Conservation (phyloP, 2,113 vertebrate species). For the Anas platyrhynchos region DNA sequence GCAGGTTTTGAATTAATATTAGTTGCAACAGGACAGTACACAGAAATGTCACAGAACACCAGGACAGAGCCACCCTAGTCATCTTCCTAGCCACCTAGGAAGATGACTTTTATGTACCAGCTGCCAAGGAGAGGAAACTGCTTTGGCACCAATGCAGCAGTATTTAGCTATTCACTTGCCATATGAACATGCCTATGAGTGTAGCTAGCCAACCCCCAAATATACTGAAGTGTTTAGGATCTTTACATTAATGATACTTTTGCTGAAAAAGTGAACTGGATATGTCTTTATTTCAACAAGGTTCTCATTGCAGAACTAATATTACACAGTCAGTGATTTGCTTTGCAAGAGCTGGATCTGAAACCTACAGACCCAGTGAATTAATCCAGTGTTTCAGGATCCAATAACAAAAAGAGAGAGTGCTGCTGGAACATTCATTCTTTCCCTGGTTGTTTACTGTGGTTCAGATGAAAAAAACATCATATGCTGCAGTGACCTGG, state of each 20-base stretch:
- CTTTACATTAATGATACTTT: background rate
- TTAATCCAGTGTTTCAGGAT: background rate
- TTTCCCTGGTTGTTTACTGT: background rate
- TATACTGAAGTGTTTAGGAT: background rate
- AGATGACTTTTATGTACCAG: constrained; percentile 18
- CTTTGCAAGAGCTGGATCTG: background rate
- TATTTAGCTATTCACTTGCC: constrained; percentile 34
- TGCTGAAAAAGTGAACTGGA: background rate
- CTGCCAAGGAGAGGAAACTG: background rate
- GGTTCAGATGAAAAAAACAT: background rate
- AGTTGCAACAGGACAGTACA: background rate
- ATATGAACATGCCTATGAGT: background rate
- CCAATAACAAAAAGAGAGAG: background rate
- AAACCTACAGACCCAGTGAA: background rate
- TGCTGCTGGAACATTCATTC: background rate
- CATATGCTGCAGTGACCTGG: background rate
- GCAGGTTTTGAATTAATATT: background rate
- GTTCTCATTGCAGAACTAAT: background rate
- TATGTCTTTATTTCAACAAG: background rate
- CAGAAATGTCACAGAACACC: constrained; percentile 39
- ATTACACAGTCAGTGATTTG: background rate
- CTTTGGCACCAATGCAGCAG: constrained; percentile 2
- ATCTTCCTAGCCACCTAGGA: background rate
- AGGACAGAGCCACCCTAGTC: background rate
- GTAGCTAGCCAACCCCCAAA: background rate